Evolutionary conservation across 2,797 vertebrate species (phyloP), one percentile per base, ranked within the genome.

Genomic region (Oophaga sylvatica): DNA sequence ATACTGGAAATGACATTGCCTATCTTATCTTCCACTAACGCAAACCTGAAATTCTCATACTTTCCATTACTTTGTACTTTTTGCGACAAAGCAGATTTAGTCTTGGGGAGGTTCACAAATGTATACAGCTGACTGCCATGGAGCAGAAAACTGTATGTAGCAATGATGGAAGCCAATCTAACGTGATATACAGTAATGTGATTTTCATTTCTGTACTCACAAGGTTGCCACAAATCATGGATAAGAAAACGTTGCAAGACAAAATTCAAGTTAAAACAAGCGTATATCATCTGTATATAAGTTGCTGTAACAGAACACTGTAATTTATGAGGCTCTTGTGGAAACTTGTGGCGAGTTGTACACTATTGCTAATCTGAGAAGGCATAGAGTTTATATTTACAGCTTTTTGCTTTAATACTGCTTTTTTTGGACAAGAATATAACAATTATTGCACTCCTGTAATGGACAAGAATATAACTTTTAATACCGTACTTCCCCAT

Each of bases 311-410:
- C 73, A n/a, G 73, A 76, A 45, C 41, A 76, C 22, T 53, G 1
- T 76, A 76, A 76, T 76, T 76, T 76, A 76, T 76, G 73, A 76
- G 73, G 22, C 45, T 76, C 73, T 53, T 76, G 73, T 76, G 73
- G 31, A 76, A 76, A 76, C 73, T 76, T 76, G 73, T 76, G 73
- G 41, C 12, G 9, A 76, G 41, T 76, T 29, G 53, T 60, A 60
- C 77, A 57, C 26, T 53, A 76, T 53, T 76, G 4, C 73, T 73
- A 12, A 45, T 73, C 3, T 17, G 17, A 45, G 35, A 41, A 31
- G 70, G 41, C 22, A 20, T 73, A 48, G 6, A 71, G 29, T 41
- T 71, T 71, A 71, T 71, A 71, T 71, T 71, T 73, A 65, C 62
- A 9, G 10, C 10, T 11, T 41, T 73, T 73, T 73, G 22, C 45